Evolutionary conservation across 1,140 invertebrate genomes (phyloP), one percentile per base, ranked within the genome.

Genomic region (Diachasma alloeum): DNA sequence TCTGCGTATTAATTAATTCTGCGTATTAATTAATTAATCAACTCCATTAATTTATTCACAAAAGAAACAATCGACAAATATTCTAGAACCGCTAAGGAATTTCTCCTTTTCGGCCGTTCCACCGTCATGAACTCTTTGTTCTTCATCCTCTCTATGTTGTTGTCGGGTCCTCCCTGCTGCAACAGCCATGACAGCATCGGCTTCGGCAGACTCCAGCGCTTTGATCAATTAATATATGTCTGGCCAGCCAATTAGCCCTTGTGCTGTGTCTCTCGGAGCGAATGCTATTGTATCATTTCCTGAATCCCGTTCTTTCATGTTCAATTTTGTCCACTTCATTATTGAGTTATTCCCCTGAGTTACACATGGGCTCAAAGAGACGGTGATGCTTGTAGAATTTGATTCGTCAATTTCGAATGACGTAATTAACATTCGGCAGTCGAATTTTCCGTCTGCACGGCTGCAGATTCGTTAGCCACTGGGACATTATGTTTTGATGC

Each of bases 201-300:
- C 22, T 26, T 63, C 22, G 13, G 24, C 19, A 13, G 59, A 6
- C 59, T 63, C 59, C 26, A 63, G 24, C 59, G 5, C 59, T 63
- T 63, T 63, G 59, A 63, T 63, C 59, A 63, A 63, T 63, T 63
- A 63, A 63, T 63, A 63, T 63, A 63, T 63, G 22, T 63, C 59
- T 31, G 59, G 4, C 19, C 59, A 63, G 22, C 24, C 59, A 63
- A 63, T 63, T 63, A 63, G 59, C 24, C 59, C 59, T 63, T 31
- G 8, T 63, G 59, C 19, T 26, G 8, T 5, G 11, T 63, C 19
- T 19, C 24, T 10, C 24, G 2, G 24, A 15, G 19, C 19, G 17
- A 63, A 1, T 31, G 59, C 48, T 17, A 19, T 53, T 53, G 48
- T 11, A 63, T 26, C 22, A 31, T 63, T 63, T 63, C 13, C 24